Evolutionary conservation across 2,113 vertebrate genomes (phyloP).

Genomic region (Theristicus caerulescens): DNA sequence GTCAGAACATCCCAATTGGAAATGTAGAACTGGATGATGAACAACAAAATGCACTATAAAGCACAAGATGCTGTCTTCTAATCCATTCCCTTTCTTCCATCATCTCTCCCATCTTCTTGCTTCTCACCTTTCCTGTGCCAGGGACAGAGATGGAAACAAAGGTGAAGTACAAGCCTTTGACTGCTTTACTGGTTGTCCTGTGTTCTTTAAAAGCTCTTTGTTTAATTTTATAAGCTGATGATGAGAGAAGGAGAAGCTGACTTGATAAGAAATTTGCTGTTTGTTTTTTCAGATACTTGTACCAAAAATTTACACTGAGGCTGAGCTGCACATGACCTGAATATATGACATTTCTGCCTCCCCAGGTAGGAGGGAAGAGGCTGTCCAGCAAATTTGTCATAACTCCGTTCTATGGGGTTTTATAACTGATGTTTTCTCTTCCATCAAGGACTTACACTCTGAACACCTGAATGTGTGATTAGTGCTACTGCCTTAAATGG

Average conservation of each 20-base stretch:
- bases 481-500: not conserved
- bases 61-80: not conserved
- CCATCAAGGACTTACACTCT: not conserved
- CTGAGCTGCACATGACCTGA: not conserved
- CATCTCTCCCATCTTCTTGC: not conserved
- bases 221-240: not conserved
- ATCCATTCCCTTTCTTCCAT: not conserved
- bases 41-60: not conserved
- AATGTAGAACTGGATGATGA: not conserved
- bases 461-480: not conserved
- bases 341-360: not conserved
- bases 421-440: not conserved
- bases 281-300: not conserved
- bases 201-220: not conserved
- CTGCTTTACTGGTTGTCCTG: not conserved
- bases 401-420: not conserved
- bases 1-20: not conserved
- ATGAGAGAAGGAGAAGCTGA: not conserved
- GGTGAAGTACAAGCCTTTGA: not conserved
- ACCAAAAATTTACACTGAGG: not conserved
- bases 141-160: not conserved
- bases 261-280: not conserved
- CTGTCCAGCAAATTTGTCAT: not conserved
- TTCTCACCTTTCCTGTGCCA: not conserved
- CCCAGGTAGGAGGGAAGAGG: not conserved